Evolutionary conservation across 2,797 vertebrate genomes (phyloP).

Genomic region (Enteromius thamalakanensis): DNA sequence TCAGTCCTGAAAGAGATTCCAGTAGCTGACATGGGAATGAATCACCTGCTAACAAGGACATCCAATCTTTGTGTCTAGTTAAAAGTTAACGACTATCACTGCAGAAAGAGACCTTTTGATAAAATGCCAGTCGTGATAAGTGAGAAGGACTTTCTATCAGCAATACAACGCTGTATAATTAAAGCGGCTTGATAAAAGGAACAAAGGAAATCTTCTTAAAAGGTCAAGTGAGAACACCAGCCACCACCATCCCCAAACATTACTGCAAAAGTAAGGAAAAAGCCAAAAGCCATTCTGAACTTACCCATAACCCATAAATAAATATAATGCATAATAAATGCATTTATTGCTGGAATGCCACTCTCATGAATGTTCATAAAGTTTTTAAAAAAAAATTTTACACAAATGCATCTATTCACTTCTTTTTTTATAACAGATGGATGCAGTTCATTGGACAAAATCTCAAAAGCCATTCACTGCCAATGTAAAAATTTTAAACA

Average conservation of each 20-base stretch:
- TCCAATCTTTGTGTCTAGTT: conserved; percentile 17
- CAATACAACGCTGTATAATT: neutral
- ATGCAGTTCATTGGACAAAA: too few species aligned
- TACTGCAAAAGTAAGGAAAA: neutral
- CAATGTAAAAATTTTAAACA: too few species aligned
- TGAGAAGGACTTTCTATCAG: neutral
- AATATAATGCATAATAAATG: too few species aligned
- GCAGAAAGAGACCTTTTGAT: conserved; percentile 29
- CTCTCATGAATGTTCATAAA: neutral
- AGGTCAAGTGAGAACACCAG: neutral
- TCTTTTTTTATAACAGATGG: neutral
- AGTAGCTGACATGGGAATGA: conserved; percentile 17
- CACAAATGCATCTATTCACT: neutral
- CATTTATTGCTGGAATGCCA: neutral
- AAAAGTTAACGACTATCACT: conserved; percentile 9
- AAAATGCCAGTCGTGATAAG: neutral
- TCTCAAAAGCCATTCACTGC: too few species aligned
- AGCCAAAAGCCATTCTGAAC: neutral
- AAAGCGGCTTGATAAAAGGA: neutral
- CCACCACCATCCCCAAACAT: neutral
- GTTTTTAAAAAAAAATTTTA: neutral
- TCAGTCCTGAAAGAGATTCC: conserved; percentile 19
- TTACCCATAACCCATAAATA: neutral
- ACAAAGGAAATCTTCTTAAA: neutral
- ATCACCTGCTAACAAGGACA: conserved; percentile 49